These are phyloP conservation scores for Leptosomus discolor DNA, from an alignment of 2,113 vertebrate species.

Conservation along the genomic window DNA sequence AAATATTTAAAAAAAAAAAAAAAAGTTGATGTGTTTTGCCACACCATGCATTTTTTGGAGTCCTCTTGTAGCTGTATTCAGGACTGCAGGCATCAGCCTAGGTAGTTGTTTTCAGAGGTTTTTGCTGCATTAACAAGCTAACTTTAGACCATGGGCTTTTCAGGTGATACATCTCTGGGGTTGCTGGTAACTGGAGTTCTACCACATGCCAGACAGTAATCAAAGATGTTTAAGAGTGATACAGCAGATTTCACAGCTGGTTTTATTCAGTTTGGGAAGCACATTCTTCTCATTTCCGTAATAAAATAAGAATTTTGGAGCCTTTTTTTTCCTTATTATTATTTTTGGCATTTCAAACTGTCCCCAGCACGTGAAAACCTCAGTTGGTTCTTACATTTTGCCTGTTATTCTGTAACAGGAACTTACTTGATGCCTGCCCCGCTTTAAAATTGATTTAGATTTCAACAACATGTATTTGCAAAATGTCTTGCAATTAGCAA, in stretches of 20 bases:
- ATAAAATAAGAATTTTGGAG: background rate
- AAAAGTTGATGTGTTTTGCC: background rate
- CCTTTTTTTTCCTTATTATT: background rate
- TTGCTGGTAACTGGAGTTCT: background rate
- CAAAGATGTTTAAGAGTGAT: background rate
- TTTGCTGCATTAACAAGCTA: background rate
- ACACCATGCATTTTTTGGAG: background rate
- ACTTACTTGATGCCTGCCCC: background rate
- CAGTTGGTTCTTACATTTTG: background rate
- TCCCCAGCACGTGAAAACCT: background rate
- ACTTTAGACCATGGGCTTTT: background rate
- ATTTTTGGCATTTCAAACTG: background rate
- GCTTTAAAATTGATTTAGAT: background rate
- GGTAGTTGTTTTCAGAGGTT: background rate
- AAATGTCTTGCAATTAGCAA: constrained; percentile 3
- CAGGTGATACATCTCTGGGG: background rate
- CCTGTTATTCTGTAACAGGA: background rate
- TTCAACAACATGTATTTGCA: background rate
- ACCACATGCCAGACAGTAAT: background rate
- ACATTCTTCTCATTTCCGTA: background rate
- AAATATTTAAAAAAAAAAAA: background rate
- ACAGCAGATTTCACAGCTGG: background rate
- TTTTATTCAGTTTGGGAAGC: background rate
- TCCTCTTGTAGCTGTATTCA: background rate
- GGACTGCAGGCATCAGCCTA: background rate